These are phyloP conservation scores for Aphelinus certus DNA, from an alignment of 1,140 invertebrate genomes.

Conservation along the genomic window DNA sequence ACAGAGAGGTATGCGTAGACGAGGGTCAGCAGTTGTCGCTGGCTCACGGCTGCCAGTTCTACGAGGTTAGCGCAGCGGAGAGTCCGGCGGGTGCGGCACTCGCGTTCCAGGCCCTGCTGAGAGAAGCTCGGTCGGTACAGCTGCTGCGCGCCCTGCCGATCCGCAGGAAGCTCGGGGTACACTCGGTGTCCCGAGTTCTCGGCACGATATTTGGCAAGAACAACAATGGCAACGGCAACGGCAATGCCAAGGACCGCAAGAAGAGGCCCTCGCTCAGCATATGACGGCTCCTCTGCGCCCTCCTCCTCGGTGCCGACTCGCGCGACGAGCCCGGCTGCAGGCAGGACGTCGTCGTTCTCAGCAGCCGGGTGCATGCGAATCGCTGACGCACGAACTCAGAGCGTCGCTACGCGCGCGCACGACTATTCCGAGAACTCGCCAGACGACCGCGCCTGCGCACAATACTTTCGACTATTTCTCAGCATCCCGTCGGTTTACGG, in stretches of 20 bases:
- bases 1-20: conserved; percentile 79
- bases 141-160: conserved; percentile 76
- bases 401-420: conserved; percentile 1
- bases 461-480: too few relatives aligned
- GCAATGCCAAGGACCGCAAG: conserved; percentile 70
- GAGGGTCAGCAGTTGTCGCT: conserved; percentile 83
- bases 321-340: conserved; percentile 55
- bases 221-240: conserved; percentile 52
- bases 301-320: conserved; percentile 52
- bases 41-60: conserved; percentile 83
- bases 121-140: conserved; percentile 78
- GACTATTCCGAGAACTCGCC: too few relatives aligned
- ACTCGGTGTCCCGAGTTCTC: conserved; percentile 80
- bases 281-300: conserved; percentile 64
- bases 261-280: conserved; percentile 81
- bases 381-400: conserved; percentile 43
- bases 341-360: conserved; percentile 56
- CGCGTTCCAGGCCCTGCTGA: conserved; percentile 81
- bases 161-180: conserved; percentile 77
- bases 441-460: too few relatives aligned
- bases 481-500: too few relatives aligned
- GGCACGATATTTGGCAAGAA: conserved; percentile 83
- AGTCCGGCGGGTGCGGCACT: conserved; percentile 80
- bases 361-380: conserved; percentile 57
- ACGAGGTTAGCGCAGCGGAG: conserved; percentile 86